A percentile compares a stretch with the other conserved stretches of the same genome.
phyloP scores from a whole-genome alignment of 30 jellyfish, hydroid and myxozoan genomes.

The Sanderia malayensis region DNA sequence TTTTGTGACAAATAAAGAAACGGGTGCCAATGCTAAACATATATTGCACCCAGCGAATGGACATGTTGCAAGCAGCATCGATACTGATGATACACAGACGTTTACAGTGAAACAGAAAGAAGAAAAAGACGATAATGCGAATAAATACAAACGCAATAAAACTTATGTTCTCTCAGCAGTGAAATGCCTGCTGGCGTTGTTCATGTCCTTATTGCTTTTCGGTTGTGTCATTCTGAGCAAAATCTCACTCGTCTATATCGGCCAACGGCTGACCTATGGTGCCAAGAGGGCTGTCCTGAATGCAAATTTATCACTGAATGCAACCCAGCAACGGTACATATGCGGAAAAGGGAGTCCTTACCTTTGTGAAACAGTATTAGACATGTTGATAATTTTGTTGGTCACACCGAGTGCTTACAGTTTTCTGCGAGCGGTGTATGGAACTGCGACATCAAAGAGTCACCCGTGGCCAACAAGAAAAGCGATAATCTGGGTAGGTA shows the following conservation, averaged over 20 bases:
- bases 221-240: constrained; percentile 81
- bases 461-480: constrained; percentile 94
- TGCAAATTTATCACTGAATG: background rate
- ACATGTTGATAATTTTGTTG: constrained; percentile 67
- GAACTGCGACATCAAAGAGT: constrained; percentile 62
- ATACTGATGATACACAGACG: background rate
- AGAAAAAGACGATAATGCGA: constrained; percentile 27
- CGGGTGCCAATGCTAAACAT: no score
- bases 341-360: constrained; percentile 4
- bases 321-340: background rate
- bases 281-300: background rate
- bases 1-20: background rate
- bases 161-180: constrained; percentile 53
- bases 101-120: constrained; percentile 75
- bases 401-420: constrained; percentile 61
- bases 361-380: constrained; percentile 63
- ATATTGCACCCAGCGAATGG: no score
- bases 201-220: constrained; percentile 53
- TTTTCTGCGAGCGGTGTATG: constrained; percentile 44
- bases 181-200: constrained; percentile 53
- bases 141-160: constrained; percentile 60
- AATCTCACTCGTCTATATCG: constrained; percentile 70
- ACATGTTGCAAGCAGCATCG: background rate
- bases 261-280: constrained; percentile 37
- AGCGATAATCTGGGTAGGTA: constrained; percentile 85